phyloP scores from a whole-genome alignment of 2,113 vertebrate genomes.

The Piprites chloris region DNA sequence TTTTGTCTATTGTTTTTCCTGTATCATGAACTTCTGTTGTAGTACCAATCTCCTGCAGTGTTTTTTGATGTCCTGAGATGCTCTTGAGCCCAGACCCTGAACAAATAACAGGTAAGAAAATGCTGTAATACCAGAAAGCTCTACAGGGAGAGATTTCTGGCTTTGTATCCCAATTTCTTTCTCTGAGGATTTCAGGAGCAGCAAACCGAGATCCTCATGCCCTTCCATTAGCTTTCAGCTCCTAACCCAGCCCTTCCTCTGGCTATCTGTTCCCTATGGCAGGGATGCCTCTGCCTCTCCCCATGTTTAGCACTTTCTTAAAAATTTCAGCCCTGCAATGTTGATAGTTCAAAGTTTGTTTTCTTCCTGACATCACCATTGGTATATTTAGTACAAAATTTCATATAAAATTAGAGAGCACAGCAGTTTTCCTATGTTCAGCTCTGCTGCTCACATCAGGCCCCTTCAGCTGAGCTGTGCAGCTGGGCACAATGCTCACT shows the following conservation, averaged over 20 bases:
- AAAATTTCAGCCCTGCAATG: not conserved
- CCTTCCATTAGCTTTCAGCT: not conserved
- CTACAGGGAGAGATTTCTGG: not conserved
- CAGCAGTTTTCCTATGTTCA: not conserved
- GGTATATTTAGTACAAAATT: not conserved
- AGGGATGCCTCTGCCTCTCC: not conserved
- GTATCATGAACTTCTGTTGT: accelerated
- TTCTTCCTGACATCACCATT: not conserved
- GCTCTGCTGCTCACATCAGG: not conserved
- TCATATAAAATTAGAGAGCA: not conserved
- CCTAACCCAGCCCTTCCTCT: not conserved
- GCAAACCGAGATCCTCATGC: not conserved
- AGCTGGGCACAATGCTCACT: slow-evolving; percentile 26
- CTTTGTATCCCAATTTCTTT: not conserved
- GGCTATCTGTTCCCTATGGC: accelerated
- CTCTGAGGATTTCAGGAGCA: not conserved
- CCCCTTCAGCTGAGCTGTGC: not conserved
- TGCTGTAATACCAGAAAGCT: not conserved
- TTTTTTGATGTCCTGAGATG: not conserved
- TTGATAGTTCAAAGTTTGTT: not conserved
- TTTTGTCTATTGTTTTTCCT: not conserved
- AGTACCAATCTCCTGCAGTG: not conserved
- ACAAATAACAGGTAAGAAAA: not conserved
- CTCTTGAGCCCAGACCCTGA: not conserved
- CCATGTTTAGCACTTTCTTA: not conserved